Percentiles rank a stretch among this genome's conserved stretches.
Conservation (phyloP, 1,140 invertebrate genomes). For the Campoletis sonorensis region DNA sequence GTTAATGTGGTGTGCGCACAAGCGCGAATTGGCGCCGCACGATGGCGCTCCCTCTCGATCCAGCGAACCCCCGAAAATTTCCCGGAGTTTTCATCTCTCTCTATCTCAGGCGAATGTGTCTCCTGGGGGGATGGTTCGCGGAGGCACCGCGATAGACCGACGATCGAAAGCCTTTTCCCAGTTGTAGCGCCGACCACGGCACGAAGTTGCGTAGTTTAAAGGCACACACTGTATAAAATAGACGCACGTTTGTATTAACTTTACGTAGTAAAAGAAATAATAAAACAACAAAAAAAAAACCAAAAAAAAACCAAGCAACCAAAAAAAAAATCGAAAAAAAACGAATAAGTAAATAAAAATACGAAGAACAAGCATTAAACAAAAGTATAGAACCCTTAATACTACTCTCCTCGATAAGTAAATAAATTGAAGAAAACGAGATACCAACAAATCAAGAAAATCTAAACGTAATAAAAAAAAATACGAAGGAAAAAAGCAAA, state of each 20-base stretch:
- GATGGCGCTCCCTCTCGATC: slow-evolving; percentile 9
- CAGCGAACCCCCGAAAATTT: slow-evolving; percentile 26
- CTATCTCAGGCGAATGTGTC: not conserved
- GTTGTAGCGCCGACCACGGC: slow-evolving; percentile 75
- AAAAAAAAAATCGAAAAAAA: not conserved
- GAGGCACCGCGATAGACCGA: slow-evolving; percentile 44
- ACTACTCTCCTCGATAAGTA: slow-evolving; percentile 28
- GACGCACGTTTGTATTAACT: slow-evolving; percentile 72
- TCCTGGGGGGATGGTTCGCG: slow-evolving; percentile 29
- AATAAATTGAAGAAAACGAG: slow-evolving; percentile 39
- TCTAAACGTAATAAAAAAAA: slow-evolving; percentile 30
- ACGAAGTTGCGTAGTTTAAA: slow-evolving; percentile 75
- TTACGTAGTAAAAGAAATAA: slow-evolving; percentile 53
- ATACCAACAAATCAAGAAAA: not conserved
- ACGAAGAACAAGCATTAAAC: slow-evolving; percentile 1
- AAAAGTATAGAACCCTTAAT: slow-evolving; percentile 29
- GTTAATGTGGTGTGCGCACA: not conserved
- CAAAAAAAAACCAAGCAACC: not conserved
- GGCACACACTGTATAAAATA: slow-evolving; percentile 75
- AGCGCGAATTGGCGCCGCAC: not conserved
- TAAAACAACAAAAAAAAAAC: slow-evolving; percentile 2
- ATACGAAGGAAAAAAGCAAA: slow-evolving; percentile 27
- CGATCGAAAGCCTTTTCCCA: slow-evolving; percentile 72
- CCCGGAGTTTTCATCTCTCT: slow-evolving; percentile 28
- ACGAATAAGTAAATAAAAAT: not conserved